Evolutionary conservation across 2,797 vertebrate genomes (phyloP).

Genomic region (Poeciliopsis turneri): DNA sequence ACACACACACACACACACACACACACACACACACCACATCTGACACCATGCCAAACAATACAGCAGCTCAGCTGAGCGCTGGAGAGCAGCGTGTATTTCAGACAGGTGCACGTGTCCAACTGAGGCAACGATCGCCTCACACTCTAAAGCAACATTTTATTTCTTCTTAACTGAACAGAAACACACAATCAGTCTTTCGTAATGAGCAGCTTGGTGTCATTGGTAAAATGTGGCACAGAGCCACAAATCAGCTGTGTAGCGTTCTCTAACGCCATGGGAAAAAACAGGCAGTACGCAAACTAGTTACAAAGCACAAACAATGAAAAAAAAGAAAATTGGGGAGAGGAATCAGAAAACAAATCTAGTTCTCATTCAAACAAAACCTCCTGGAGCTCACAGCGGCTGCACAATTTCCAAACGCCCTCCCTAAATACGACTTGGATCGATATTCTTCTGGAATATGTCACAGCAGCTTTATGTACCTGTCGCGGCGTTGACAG

Average conservation of each 20-base stretch:
- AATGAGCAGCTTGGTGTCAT: background rate
- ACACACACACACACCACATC: background rate
- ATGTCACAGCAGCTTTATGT: background rate
- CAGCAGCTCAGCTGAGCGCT: conserved; percentile 2
- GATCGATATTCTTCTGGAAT: background rate
- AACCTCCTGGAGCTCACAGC: background rate
- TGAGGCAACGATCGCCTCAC: conserved; percentile 4
- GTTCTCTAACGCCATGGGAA: background rate
- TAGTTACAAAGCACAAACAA: background rate
- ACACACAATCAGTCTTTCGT: background rate
- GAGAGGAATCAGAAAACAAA: background rate
- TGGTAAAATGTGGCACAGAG: background rate
- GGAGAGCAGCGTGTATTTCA: background rate
- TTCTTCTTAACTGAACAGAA: conserved; percentile 1
- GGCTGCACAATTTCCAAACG: background rate
- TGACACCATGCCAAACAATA: conserved; percentile 26
- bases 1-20: too few species aligned
- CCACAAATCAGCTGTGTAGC: background rate
- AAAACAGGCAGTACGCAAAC: background rate
- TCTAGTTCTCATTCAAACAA: background rate
- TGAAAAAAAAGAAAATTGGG: background rate
- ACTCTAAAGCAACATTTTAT: conserved; percentile 2
- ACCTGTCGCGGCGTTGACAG: background rate
- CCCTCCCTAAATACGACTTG: background rate
- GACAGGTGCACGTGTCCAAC: conserved; percentile 36